phyloP scores from a whole-genome alignment of 2,888 invertebrate genomes.

The Caenorhabditis japonica region DNA sequence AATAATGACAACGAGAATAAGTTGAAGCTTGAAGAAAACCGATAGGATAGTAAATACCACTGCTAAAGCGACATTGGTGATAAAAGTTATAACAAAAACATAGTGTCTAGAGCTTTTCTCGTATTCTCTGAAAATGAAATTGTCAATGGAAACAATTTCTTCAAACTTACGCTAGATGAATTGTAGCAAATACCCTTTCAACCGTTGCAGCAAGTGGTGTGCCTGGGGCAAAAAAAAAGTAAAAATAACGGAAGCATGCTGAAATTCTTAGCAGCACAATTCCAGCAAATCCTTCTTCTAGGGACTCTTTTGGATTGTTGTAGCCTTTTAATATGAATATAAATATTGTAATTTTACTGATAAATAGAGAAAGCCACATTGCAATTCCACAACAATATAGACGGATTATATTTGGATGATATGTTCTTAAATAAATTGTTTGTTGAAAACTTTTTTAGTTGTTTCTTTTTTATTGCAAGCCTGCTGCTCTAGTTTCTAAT shows the following conservation, averaged over 20 bases:
- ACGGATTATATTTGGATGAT: slow-evolving; percentile 35
- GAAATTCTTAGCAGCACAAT: slow-evolving; percentile 8
- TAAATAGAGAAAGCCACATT: slow-evolving; percentile 27
- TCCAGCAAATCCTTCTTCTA: not conserved
- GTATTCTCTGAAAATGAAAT: slow-evolving; percentile 19
- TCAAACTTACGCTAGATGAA: slow-evolving; percentile 18
- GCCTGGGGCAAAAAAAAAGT: slow-evolving; percentile 25
- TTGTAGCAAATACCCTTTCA: slow-evolving; percentile 25
- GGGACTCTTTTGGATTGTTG: not conserved
- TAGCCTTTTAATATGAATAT: slow-evolving; percentile 15
- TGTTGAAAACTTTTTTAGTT: not conserved
- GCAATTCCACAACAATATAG: slow-evolving; percentile 11
- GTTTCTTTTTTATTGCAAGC: too few species aligned
- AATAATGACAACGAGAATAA: slow-evolving; percentile 3
- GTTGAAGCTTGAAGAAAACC: slow-evolving; percentile 8
- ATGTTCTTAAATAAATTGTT: slow-evolving; percentile 31
- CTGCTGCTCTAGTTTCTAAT: too few species aligned
- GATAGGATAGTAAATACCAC: slow-evolving; percentile 3
- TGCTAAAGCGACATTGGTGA: slow-evolving; percentile 3
- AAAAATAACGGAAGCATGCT: slow-evolving; percentile 25
- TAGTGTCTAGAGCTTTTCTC: slow-evolving; percentile 12
- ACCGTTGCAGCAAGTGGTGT: slow-evolving; percentile 16
- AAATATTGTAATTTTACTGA: slow-evolving; percentile 22
- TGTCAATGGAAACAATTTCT: too few species aligned
- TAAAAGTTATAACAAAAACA: not conserved